These are phyloP conservation scores for Gastrophysa polygoni DNA, from an alignment of 2,888 invertebrate species.

Conservation along the genomic window DNA sequence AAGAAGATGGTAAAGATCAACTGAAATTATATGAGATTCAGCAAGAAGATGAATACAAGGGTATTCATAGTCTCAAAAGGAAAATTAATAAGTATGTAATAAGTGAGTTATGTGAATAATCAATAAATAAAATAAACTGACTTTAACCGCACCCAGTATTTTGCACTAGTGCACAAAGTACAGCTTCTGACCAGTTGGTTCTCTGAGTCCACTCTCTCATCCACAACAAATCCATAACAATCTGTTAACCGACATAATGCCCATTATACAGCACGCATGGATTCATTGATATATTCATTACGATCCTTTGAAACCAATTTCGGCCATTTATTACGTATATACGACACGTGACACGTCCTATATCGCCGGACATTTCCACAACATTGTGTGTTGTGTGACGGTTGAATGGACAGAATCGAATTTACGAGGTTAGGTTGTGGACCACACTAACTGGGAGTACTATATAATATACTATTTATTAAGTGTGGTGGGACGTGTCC, in stretches of 20 bases:
- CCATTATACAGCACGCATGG: constrained; percentile 3
- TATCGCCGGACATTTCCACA: background rate
- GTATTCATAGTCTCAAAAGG: constrained; percentile 60
- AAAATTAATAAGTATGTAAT: constrained; percentile 60
- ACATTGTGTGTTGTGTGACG: background rate
- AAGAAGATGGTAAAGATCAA: constrained; percentile 51
- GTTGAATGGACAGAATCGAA: background rate
- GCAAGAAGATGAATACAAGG: constrained; percentile 66
- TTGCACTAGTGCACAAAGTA: too few relatives aligned
- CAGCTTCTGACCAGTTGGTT: too few relatives aligned
- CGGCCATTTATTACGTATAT: constrained; percentile 2
- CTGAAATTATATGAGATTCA: constrained; percentile 68
- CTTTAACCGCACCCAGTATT: too few relatives aligned
- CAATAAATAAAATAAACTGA: too few relatives aligned
- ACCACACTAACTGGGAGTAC: too few relatives aligned
- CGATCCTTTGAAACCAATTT: constrained; percentile 8
- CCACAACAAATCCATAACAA: background rate
- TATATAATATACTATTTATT: too few relatives aligned
- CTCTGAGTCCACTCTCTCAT: background rate
- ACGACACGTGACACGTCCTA: constrained; percentile 8
- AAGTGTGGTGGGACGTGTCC: too few relatives aligned
- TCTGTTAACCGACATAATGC: constrained; percentile 9
- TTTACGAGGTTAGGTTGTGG: background rate
- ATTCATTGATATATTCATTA: constrained; percentile 16
- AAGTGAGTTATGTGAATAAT: too few relatives aligned